phyloP scores from a whole-genome alignment of 1,140 invertebrate species.

The Caerostris extrusa region DNA sequence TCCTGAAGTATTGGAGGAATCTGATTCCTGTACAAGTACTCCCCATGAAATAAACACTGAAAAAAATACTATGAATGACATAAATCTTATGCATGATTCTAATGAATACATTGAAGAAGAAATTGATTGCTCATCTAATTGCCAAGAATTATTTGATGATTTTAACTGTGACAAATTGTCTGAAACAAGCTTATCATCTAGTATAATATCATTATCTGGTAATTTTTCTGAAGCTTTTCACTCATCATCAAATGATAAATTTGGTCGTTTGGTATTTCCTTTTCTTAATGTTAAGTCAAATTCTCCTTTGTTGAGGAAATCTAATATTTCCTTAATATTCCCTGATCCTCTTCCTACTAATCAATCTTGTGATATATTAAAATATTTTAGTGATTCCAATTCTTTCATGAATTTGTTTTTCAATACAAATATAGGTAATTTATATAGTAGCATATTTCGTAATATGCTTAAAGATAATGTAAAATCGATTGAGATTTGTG shows the following conservation, averaged over 20 bases:
- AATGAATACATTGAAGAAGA: not conserved
- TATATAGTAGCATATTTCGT: conserved; percentile 38
- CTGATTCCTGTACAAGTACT: conserved; percentile 31
- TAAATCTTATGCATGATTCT: not conserved
- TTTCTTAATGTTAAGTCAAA: not conserved
- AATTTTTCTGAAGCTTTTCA: not conserved
- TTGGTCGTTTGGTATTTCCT: not conserved
- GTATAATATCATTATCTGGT: conserved; percentile 10
- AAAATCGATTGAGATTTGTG: conserved; percentile 42
- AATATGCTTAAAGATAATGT: conserved; percentile 60
- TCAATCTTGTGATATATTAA: not conserved
- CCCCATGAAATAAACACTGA: not conserved
- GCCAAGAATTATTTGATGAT: not conserved
- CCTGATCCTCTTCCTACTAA: not conserved
- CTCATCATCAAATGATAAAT: not conserved
- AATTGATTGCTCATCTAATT: not conserved
- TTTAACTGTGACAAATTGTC: not conserved
- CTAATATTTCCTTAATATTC: not conserved
- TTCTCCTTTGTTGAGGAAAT: not conserved
- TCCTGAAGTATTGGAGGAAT: conserved; percentile 65
- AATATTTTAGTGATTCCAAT: not conserved
- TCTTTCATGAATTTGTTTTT: conserved; percentile 38
- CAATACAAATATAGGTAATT: conserved; percentile 7
- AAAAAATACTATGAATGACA: not conserved
- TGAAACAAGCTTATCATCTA: not conserved